Evolutionary conservation across 2,888 invertebrate genomes (phyloP), one percentile per base, ranked within the genome.

Genomic region (Diloba caeruleocephala): DNA sequence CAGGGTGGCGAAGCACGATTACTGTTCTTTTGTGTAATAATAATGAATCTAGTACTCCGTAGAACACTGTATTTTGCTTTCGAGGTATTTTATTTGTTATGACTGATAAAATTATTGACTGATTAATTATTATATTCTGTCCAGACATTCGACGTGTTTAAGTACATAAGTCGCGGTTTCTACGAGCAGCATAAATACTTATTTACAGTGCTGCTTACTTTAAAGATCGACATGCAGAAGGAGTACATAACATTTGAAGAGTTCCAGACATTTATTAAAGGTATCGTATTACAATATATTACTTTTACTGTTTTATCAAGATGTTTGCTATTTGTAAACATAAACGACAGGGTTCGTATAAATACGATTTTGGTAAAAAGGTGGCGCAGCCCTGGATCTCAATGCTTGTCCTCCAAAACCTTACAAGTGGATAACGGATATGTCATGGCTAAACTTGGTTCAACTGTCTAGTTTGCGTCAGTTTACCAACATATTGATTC

Each of bases 121-220:
- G 6, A 21, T 21, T 21, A 7, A 5, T 21, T 7, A 21, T 21
- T 36, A 1, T 43, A 39, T 54, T 3, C 23, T 59, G 52, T 28
- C 15, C 38, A 60, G 93, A 98, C 97, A 0, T 97, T 90, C 73
- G 97, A 97, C 78, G 95, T 97, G 15, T 98, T 96, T 83, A 95
- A 95, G 71, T 98, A 96, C 79, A 96, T 96, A 78, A 95, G 96
- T 10, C 94, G 98, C 44, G 97, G 98, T 0, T 94, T 98, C 38
- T 98, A 98, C 79, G 98, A 97, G 82, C 94, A 92, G 23, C 97
- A 98, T 81, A 98, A 98, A 82, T 97, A 96, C 84, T 94, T 98
- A 82, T 98, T 97, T 78, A 96, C 97, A 0, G 80, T 98, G 23
- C 88, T 98, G 44, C 94, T 98, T 90, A 95, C 97, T 0, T 85